Evolutionary conservation across 2,113 vertebrate species (phyloP).

Genomic region (Phylloscopus whistleri): DNA sequence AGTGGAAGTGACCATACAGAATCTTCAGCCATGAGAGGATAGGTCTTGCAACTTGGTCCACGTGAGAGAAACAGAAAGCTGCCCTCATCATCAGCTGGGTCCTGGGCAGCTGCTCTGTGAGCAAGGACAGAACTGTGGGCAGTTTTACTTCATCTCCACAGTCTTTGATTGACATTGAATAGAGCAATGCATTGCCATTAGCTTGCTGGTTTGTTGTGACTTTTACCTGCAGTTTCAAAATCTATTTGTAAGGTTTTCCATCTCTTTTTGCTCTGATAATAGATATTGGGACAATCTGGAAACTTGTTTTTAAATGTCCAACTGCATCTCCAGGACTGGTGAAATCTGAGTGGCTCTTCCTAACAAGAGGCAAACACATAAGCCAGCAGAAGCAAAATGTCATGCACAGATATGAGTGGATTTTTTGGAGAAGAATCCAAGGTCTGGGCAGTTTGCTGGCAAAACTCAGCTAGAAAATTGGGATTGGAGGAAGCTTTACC

Average conservation of each 20-base stretch:
- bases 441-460: not conserved
- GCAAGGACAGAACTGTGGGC: not conserved
- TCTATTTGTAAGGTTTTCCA: not conserved
- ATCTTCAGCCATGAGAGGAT: fast-evolving
- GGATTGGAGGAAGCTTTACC: not conserved
- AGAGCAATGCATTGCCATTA: not conserved
- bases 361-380: not conserved
- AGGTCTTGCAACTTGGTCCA: not conserved
- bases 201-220: not conserved
- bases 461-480: not conserved
- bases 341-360: not conserved
- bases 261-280: not conserved
- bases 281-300: fast-evolving
- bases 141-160: not conserved
- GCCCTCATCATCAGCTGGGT: no score
- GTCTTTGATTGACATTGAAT: not conserved
- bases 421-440: not conserved
- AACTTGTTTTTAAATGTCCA: not conserved
- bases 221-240: not conserved
- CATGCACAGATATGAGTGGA: not conserved
- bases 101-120: not conserved
- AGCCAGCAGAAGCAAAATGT: not conserved
- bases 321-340: not conserved
- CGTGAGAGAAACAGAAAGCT: not conserved
- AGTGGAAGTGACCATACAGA: not conserved